These are phyloP conservation scores for Scaptomyza polygonia DNA, from an alignment of 2,888 invertebrate genomes.

Conservation along the genomic window DNA sequence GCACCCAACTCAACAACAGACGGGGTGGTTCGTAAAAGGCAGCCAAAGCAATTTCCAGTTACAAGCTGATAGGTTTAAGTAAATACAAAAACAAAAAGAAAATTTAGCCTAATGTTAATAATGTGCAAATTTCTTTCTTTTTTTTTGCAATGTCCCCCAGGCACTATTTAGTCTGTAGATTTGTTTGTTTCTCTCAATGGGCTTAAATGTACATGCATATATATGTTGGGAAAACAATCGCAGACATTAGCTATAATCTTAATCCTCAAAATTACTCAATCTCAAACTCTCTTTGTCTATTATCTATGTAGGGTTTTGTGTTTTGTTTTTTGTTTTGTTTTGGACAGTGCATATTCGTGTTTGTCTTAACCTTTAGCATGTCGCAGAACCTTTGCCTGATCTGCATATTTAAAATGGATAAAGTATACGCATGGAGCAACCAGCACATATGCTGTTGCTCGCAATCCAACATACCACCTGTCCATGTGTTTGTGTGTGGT, in stretches of 20 bases:
- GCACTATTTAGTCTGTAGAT: constrained; percentile 52
- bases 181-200: constrained; percentile 23
- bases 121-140: constrained; percentile 61
- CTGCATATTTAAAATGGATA: constrained; percentile 69
- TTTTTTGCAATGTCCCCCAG: constrained; percentile 39
- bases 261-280: neutral
- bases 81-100: constrained; percentile 52
- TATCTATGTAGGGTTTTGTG: neutral
- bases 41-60: constrained; percentile 10
- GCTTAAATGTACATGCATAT: constrained; percentile 19
- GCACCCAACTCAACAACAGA: constrained; percentile 56
- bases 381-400: constrained; percentile 61
- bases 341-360: constrained; percentile 49
- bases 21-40: neutral
- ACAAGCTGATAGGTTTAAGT: constrained; percentile 3
- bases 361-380: constrained; percentile 58
- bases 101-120: constrained; percentile 66
- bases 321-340: neutral
- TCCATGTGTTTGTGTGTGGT: constrained; percentile 27
- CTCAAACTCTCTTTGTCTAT: neutral
- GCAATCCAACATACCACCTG: constrained; percentile 32
- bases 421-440: constrained; percentile 44
- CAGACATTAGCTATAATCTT: constrained; percentile 35
- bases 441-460: constrained; percentile 37
- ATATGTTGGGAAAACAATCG: constrained; percentile 27